Conservation (phyloP, 2,797 vertebrate species). For the Florisuga fusca region DNA sequence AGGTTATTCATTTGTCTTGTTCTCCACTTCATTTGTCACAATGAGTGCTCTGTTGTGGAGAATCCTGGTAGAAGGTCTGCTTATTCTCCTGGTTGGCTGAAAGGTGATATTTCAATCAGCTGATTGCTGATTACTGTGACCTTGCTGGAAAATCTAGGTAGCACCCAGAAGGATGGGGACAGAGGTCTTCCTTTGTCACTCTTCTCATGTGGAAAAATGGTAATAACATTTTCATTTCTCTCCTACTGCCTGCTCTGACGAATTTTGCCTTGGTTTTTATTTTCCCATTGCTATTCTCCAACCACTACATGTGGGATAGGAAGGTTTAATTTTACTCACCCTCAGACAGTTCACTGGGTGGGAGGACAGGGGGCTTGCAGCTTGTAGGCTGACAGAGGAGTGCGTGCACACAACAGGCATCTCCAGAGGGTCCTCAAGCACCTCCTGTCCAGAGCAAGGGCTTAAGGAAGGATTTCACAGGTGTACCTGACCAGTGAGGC, state of each 20-base stretch:
- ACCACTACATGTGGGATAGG: not conserved
- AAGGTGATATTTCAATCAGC: slow-evolving; percentile 49
- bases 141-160: slow-evolving; percentile 55
- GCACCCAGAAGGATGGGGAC: not conserved
- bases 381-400: not conserved
- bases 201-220: slow-evolving; percentile 27
- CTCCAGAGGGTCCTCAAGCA: not conserved
- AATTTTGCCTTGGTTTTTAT: not conserved
- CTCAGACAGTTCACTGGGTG: not conserved
- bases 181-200: slow-evolving; percentile 49
- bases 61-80: slow-evolving; percentile 62
- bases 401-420: not conserved
- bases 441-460: not conserved
- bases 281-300: not conserved
- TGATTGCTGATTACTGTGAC: slow-evolving; percentile 47
- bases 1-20: slow-evolving; percentile 72
- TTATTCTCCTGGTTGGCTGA: slow-evolving; percentile 59
- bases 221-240: not conserved
- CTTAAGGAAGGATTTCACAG: not conserved
- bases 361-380: not conserved
- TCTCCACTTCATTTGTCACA: slow-evolving; percentile 74
- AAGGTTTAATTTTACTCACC: not conserved
- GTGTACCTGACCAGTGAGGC: not conserved
- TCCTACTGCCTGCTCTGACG: not conserved
- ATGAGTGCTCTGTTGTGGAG: slow-evolving; percentile 44